A percentile compares a stretch with the other conserved stretches of the same genome.
These are phyloP conservation scores for Mallateleia sp. DNA, from an alignment of 2,888 invertebrate genomes.

Conservation along the genomic window DNA sequence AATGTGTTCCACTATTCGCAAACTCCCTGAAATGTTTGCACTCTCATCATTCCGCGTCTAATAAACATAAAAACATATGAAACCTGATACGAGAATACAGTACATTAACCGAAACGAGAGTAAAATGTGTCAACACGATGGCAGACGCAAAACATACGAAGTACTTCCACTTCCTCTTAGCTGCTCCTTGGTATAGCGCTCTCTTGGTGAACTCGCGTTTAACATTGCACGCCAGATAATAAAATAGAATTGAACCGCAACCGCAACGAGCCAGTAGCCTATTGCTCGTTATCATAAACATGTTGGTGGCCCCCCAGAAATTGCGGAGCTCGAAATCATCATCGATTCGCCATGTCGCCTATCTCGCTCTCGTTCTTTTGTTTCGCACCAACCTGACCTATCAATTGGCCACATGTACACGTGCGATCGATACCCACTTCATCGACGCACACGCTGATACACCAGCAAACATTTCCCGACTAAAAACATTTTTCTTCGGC, in stretches of 20 bases:
- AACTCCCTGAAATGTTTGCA: no score
- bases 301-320: conserved; percentile 52
- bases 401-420: conserved; percentile 59
- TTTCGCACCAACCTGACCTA: conserved; percentile 48
- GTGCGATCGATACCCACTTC: conserved; percentile 59
- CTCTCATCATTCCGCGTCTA: no score
- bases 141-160: no score
- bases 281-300: conserved; percentile 49
- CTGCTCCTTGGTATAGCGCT: conserved; percentile 4
- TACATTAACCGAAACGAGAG: no score
- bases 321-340: conserved; percentile 57
- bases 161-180: not conserved
- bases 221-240: conserved; percentile 28
- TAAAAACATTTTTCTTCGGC: conserved; percentile 47
- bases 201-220: conserved; percentile 2
- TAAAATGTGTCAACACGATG: no score
- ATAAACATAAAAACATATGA: no score
- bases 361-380: conserved; percentile 51
- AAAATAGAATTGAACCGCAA: conserved; percentile 45
- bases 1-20: no score
- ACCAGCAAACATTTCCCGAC: conserved; percentile 20
- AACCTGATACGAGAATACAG: no score
- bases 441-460: conserved; percentile 1
- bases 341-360: conserved; percentile 48
- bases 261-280: conserved; percentile 35